Evolutionary conservation across 1,140 invertebrate species (phyloP).

Genomic region (Brachionus manjavacas): DNA sequence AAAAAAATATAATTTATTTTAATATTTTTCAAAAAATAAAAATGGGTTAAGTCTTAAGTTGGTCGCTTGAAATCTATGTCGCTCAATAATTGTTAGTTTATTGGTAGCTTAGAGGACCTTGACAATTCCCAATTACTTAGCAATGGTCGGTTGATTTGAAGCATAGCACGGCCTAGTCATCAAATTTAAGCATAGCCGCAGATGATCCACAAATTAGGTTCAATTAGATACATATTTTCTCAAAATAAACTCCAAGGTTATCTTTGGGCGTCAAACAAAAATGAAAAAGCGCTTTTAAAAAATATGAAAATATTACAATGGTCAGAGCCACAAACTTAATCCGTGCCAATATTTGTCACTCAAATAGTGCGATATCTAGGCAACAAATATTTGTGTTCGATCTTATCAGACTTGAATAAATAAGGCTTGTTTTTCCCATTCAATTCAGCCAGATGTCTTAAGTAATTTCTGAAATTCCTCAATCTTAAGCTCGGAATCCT

Average conservation of each 20-base stretch:
- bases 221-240: not conserved
- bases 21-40: not conserved
- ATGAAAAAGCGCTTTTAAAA: not conserved
- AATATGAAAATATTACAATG: not conserved
- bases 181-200: not conserved
- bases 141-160: not conserved
- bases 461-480: not conserved
- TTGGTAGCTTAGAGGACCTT: not conserved
- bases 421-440: not conserved
- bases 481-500: not conserved
- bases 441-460: not conserved
- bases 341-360: not conserved
- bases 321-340: not conserved
- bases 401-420: not conserved
- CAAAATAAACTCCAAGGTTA: not conserved
- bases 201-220: not conserved
- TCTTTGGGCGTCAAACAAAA: not conserved
- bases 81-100: not conserved
- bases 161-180: not conserved
- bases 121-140: not conserved
- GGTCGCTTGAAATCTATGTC: not conserved
- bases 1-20: not conserved
- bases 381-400: not conserved
- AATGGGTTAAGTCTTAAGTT: not conserved
- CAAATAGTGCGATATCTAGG: not conserved